Conservation (phyloP, 2,113 vertebrate species). For the Naja naja region DNA sequence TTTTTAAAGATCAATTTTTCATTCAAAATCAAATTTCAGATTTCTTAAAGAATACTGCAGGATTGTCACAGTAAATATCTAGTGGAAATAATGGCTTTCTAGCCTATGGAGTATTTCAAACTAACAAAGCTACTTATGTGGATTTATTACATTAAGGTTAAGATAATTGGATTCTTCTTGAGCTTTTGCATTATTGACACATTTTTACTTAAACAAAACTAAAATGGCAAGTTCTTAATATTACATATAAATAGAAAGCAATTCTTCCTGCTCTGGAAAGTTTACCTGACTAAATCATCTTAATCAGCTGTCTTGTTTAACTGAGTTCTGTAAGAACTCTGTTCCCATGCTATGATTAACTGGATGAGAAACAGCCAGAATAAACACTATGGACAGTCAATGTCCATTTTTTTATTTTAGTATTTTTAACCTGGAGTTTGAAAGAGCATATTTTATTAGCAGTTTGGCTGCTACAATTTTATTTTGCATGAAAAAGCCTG, state of each 20-base stretch:
- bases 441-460: background rate
- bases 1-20: background rate
- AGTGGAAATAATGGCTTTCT: background rate
- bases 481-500: background rate
- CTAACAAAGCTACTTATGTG: background rate
- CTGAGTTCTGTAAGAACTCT: background rate
- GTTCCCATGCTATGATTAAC: background rate
- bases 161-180: background rate
- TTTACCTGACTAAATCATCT: background rate
- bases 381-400: background rate
- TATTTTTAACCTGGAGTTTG: background rate
- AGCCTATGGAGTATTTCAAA: background rate
- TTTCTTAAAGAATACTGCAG: background rate
- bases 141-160: background rate
- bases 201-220: background rate
- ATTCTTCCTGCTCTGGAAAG: background rate
- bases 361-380: rapidly evolving
- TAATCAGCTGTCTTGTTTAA: background rate
- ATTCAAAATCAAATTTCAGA: background rate
- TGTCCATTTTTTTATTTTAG: background rate
- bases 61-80: background rate
- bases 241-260: conserved; percentile 1
- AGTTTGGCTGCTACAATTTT: background rate
- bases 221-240: background rate
- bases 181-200: background rate